Evolutionary conservation across 2,113 vertebrate species (phyloP).

Genomic region (Meles meles): DNA sequence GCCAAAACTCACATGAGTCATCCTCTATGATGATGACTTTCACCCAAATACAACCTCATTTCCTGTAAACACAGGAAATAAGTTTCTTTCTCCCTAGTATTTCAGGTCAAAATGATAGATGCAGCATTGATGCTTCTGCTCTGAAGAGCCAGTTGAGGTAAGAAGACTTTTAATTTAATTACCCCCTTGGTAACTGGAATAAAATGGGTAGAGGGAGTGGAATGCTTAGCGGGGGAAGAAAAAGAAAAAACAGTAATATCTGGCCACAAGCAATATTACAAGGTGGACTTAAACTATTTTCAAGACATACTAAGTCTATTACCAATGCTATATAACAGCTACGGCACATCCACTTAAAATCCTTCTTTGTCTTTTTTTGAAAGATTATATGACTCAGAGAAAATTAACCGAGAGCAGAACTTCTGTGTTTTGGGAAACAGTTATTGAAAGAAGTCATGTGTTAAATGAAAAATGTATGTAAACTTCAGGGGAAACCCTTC

Average conservation of each 20-base stretch:
- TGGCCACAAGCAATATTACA: not conserved
- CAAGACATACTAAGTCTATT: not conserved
- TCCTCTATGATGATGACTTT: not conserved
- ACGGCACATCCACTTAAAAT: not conserved
- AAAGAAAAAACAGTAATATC: not conserved
- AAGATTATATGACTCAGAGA: not conserved
- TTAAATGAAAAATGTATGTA: not conserved
- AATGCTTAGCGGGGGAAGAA: not conserved
- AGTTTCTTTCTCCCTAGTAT: not conserved
- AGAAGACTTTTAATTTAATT: not conserved
- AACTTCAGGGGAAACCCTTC: not conserved
- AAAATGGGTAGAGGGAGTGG: not conserved
- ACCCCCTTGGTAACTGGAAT: not conserved
- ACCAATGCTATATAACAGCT: not conserved
- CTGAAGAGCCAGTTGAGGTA: not conserved
- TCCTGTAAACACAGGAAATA: not conserved
- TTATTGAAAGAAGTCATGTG: not conserved
- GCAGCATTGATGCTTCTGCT: not conserved
- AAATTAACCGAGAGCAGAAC: not conserved
- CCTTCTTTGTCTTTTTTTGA: not conserved
- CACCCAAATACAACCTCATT: not conserved
- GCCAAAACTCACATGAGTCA: not conserved
- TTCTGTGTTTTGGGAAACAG: not conserved
- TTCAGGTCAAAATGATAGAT: not conserved
- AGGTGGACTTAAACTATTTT: not conserved